A percentile compares a stretch with the other conserved stretches of the same genome.
Evolutionary conservation across 2,888 invertebrate species (phyloP).

Genomic region (Prionchulus punctatus): DNA sequence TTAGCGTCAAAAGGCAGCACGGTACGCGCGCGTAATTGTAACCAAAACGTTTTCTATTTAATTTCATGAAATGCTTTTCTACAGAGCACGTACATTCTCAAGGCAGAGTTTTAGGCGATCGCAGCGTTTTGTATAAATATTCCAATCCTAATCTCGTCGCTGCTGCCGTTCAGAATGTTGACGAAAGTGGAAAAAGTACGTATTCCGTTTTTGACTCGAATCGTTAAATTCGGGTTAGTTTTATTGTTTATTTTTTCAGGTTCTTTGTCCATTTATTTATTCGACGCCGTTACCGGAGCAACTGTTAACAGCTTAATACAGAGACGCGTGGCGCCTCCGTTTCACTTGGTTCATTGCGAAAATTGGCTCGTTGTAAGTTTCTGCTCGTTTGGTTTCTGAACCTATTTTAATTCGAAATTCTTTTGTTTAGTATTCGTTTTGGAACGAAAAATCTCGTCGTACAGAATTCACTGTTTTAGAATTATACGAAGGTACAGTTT

Average conservation of each 20-base stretch:
- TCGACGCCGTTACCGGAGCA: conserved; percentile 78
- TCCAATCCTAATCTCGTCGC: conserved; percentile 89
- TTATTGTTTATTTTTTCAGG: conserved; percentile 5
- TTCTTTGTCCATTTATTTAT: conserved; percentile 60
- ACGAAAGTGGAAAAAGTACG: conserved; percentile 56
- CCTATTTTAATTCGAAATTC: not conserved
- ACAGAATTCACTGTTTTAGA: conserved; percentile 82
- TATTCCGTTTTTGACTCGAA: conserved; percentile 11
- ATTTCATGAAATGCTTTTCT: not conserved
- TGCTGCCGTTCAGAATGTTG: conserved; percentile 58
- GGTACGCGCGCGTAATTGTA: conserved; percentile 13
- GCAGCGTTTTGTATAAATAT: conserved; percentile 94
- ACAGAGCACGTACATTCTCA: conserved; percentile 62
- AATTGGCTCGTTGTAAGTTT: conserved; percentile 64
- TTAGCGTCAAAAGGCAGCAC: conserved; percentile 20
- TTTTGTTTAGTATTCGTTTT: conserved; percentile 54
- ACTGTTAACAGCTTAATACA: conserved; percentile 68
- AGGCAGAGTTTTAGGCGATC: conserved; percentile 79
- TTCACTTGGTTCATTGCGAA: conserved; percentile 81
- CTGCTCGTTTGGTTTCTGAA: not conserved
- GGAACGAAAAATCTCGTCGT: conserved; percentile 77
- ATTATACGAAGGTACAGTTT: conserved; percentile 70
- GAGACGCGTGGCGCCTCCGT: conserved; percentile 62
- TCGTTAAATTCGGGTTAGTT: conserved; percentile 1
- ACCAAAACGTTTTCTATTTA: not conserved